Conservation (phyloP, 2,888 invertebrate genomes). For the Ommatoiulus sabulosus region DNA sequence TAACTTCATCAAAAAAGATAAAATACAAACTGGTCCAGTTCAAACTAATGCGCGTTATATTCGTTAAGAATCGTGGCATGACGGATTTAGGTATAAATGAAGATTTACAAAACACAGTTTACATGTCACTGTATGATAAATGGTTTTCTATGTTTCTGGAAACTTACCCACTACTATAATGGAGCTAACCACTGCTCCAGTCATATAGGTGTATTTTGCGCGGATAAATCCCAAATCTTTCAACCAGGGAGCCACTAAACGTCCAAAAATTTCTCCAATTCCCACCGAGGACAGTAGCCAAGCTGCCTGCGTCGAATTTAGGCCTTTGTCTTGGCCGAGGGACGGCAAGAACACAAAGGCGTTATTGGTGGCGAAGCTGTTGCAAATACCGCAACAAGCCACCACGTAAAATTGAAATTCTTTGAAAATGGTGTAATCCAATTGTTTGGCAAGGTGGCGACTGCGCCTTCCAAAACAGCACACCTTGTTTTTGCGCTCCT, state of each 20-base stretch:
- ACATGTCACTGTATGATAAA: no score
- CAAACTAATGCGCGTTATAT: no score
- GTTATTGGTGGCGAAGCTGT: constrained; percentile 52
- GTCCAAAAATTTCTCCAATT: constrained; percentile 56
- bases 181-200: constrained; percentile 42
- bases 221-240: constrained; percentile 35
- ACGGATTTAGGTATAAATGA: no score
- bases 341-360: constrained; percentile 54
- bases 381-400: constrained; percentile 10
- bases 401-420: constrained; percentile 52
- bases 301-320: constrained; percentile 1
- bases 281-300: constrained; percentile 55
- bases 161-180: constrained; percentile 15
- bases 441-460: constrained; percentile 45
- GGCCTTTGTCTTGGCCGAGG: constrained; percentile 47
- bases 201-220: constrained; percentile 52
- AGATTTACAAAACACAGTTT: no score
- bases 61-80: no score
- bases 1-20: no score
- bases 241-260: constrained; percentile 51
- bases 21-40: no score
- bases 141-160: no score
- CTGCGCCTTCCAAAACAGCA: constrained; percentile 35
- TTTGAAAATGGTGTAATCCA: constrained; percentile 54
- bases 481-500: not conserved